These are phyloP conservation scores for Scolopax rusticola DNA, from an alignment of 2,797 vertebrate genomes.

Conservation along the genomic window DNA sequence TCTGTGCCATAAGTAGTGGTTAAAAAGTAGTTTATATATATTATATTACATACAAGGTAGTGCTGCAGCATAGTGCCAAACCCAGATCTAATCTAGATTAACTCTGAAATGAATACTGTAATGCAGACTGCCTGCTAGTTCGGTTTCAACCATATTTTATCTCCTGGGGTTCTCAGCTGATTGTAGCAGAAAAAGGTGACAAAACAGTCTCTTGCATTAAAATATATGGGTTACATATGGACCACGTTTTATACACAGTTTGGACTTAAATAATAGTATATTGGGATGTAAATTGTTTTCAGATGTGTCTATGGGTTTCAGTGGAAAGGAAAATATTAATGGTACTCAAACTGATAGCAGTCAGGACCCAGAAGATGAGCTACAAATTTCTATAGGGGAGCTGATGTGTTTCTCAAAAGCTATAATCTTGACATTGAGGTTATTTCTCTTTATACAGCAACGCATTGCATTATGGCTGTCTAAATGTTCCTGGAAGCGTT, in stretches of 20 bases:
- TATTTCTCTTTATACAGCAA: slow-evolving; percentile 29
- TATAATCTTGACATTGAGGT: slow-evolving; percentile 40
- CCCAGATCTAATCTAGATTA: slow-evolving; percentile 44
- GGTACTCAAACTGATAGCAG: slow-evolving; percentile 4
- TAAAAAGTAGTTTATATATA: slow-evolving; percentile 43
- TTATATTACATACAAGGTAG: slow-evolving; percentile 13
- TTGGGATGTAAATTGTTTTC: slow-evolving; percentile 58
- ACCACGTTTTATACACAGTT: slow-evolving; percentile 16
- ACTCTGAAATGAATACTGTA: slow-evolving; percentile 46
- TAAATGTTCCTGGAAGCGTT: slow-evolving; percentile 49
- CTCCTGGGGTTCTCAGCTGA: slow-evolving; percentile 38
- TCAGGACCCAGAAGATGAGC: slow-evolving; percentile 36
- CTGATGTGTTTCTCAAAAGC: slow-evolving; percentile 52
- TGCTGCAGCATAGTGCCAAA: neutral
- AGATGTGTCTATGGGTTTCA: slow-evolving; percentile 43
- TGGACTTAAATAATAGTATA: slow-evolving; percentile 27
- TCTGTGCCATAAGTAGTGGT: neutral
- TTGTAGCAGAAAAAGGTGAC: slow-evolving; percentile 59
- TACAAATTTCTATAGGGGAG: slow-evolving; percentile 37
- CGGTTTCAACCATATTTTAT: slow-evolving; percentile 48
- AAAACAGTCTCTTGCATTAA: slow-evolving; percentile 36
- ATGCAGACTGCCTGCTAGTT: slow-evolving; percentile 42
- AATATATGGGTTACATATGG: slow-evolving; percentile 63
- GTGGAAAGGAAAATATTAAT: slow-evolving; percentile 55
- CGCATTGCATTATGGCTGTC: slow-evolving; percentile 47